Base-by-base conservation (phyloP, 2,113 vertebrate species). In the Phyllopteryx taeniolatus region DNA sequence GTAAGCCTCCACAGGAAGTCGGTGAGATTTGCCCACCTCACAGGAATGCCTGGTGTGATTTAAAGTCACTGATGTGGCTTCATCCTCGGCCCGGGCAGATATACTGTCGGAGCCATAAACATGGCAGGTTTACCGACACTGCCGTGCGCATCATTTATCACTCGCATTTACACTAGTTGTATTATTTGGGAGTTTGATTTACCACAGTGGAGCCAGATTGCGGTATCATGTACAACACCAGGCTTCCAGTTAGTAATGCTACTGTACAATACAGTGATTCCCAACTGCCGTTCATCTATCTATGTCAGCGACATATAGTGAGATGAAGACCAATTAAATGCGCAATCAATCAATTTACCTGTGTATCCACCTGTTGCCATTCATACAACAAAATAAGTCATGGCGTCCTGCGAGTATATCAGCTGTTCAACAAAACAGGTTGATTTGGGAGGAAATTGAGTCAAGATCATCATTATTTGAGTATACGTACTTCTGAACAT, bases 11-110 rank as follows among this genome's bases (percentile, higher is more conserved):
- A 65, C 10, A 61, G 72, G 15, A 5, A 35, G 59, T 44, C 56
- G 20, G 59, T 47, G 12, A 14, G 13, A 66, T 66, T 66, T 17
- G n/a, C n/a, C n/a, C 42, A 14, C n/a, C 22, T 15, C 2, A n/a
- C 4, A 46, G 44, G 42, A 66, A 27, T 15, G 13, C 43, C 6
- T 5, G 3, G 64, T 47, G 64, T 47, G 64, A 66, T 66, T 66
- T 66, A 31, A 66, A 27, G 43, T 17, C 64, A 31, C 64, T 27
- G n/a, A 17, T 66, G 64, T 47, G 63, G 63, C 63, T 66, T 66
- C 43, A 15, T 66, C 43, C 62, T 22, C 47, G 22, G 47, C 11
- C 11, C 20, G 68, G 15, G 8, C 10, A 47, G n/a, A 64, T 56
- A 54, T 15, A 63, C 27, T 20, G 72, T 31, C 68, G 56, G 54